These are phyloP conservation scores for Erebia ligea DNA, from an alignment of 2,888 invertebrate species.

Conservation along the genomic window DNA sequence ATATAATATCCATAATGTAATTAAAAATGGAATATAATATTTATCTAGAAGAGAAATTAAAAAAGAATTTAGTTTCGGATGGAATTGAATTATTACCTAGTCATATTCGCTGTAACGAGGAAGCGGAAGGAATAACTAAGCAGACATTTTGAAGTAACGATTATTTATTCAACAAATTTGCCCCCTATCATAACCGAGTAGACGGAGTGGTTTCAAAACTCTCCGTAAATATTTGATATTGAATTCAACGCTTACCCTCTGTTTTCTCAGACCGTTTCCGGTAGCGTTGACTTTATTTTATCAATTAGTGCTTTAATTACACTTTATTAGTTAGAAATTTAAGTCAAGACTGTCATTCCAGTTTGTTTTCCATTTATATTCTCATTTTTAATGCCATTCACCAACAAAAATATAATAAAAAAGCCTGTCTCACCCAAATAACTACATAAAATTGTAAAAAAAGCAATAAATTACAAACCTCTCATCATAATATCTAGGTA, in stretches of 20 bases:
- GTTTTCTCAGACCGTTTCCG: constrained; percentile 35
- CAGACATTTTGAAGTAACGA: constrained; percentile 4
- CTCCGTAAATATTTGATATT: constrained; percentile 37
- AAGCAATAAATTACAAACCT: no score
- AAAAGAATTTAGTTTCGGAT: neutral
- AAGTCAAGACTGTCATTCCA: neutral
- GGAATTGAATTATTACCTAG: neutral
- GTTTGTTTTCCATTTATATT: neutral
- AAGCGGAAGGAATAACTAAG: constrained; percentile 1
- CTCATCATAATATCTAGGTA: no score
- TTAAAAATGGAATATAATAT: neutral
- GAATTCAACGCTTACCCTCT: constrained; percentile 34
- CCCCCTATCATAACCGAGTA: constrained; percentile 22
- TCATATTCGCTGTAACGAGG: constrained; percentile 1
- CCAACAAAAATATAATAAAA: no score
- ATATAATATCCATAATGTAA: neutral
- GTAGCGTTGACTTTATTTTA: constrained; percentile 49
- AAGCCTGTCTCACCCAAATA: no score
- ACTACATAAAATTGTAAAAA: no score
- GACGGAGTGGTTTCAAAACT: constrained; percentile 28
- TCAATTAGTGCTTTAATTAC: constrained; percentile 54
- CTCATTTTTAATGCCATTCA: no score
- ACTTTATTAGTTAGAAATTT: constrained; percentile 21
- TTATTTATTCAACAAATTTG: constrained; percentile 28
- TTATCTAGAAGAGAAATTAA: neutral